Evolutionary conservation across 2,113 vertebrate species (phyloP), one percentile per base, ranked within the genome.

Genomic region (Xyrauchen texanus): DNA sequence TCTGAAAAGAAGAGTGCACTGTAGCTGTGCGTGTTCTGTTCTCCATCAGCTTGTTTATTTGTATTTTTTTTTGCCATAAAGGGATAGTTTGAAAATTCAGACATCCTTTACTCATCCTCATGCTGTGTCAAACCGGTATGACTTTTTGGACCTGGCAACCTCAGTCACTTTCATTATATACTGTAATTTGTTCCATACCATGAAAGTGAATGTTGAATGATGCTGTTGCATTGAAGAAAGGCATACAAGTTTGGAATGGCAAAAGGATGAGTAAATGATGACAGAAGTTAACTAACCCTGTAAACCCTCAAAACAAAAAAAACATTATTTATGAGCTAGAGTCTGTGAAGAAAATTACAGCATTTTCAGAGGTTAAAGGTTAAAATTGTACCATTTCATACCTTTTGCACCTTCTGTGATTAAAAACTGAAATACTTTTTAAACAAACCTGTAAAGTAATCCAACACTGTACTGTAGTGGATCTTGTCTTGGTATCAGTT

Each of bases 401-500:
- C 34, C 42, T 63, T 21, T 80, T 68, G 78, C 78, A 78, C 75
- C 74, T 47, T 65, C 68, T 34, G 11, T 52, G 15, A 69, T 49
- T 68, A 46, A 79, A 72, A 81, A 71, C 76, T 72, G 58, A 55
- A 13, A 34, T 34, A 34, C 21, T 34, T 34, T 34, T 34, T 34
- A 34, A 16, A 53, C 61, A 4, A 10, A 49, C 73, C 16, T 67
- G 8, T 63, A 9, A 66, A 72, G 9, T 15, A 6, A 16, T 55
- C 47, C 21, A 62, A 45, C 51, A 68, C 42, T 62, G 2, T 55
- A 46, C 42, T 77, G 7, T 63, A 51, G 5, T 49, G 52, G 69
- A 13, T 80, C 72, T 77, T 67, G 34, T 63, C 77, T 34, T 34
- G 21, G 3, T 34, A 34, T 34, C 66, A 75, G 68, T 83, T 76